Evolutionary conservation across 2,113 vertebrate genomes (phyloP).

Genomic region (Odocoileus hemionus): DNA sequence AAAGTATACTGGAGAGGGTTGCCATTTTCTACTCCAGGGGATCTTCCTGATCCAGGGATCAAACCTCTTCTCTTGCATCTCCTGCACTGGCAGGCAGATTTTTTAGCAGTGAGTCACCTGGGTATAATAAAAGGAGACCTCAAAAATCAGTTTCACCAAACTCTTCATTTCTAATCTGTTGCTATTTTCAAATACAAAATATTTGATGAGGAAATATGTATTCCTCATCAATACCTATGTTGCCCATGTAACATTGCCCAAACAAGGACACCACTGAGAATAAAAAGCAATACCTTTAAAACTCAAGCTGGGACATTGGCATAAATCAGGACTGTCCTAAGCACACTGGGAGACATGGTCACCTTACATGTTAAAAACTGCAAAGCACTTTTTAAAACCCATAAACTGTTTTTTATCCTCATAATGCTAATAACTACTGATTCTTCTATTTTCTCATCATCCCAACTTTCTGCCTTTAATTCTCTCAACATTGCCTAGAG

Average conservation of each 20-base stretch:
- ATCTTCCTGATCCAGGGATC: neutral
- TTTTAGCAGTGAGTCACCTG: neutral
- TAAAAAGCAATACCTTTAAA: neutral
- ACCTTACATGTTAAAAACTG: no score
- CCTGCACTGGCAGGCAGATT: neutral
- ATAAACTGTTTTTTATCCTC: neutral
- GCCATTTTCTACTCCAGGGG: neutral
- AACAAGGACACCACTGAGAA: neutral
- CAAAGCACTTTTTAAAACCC: neutral
- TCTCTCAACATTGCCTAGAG: neutral
- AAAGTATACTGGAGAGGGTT: neutral
- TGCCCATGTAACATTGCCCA: neutral
- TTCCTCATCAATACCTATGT: neutral
- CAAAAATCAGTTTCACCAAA: neutral
- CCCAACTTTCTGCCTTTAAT: neutral
- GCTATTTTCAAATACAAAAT: neutral
- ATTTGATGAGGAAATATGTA: neutral
- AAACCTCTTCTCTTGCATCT: neutral
- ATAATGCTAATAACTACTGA: neutral
- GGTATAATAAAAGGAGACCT: rapidly evolving
- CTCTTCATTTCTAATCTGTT: neutral
- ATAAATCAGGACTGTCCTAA: neutral
- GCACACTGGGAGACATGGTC: rapidly evolving
- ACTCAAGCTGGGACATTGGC: neutral
- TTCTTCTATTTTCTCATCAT: neutral